Conservation (phyloP, 2,888 invertebrate species). For the Clepsis dumicolana region DNA sequence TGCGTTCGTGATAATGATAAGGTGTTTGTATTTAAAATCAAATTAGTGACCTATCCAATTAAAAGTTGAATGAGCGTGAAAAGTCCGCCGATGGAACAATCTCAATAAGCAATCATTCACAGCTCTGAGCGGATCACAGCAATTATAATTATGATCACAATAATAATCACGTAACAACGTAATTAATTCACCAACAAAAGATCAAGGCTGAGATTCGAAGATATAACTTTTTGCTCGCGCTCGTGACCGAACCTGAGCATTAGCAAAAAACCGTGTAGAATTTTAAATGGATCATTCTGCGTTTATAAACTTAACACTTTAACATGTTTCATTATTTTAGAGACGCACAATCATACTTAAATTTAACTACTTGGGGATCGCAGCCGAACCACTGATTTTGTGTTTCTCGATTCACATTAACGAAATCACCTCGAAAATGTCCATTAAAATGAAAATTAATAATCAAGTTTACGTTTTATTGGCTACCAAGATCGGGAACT, state of each 20-base stretch:
- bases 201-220: conserved; percentile 76
- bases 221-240: conserved; percentile 77
- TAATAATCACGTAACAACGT: conserved; percentile 54
- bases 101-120: conserved; percentile 34
- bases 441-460: conserved; percentile 23
- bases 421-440: conserved; percentile 14
- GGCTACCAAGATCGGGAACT: not conserved
- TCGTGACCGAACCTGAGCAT: conserved; percentile 78
- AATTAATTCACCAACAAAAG: conserved; percentile 79
- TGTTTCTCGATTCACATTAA: conserved; percentile 21
- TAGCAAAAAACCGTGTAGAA: conserved; percentile 75
- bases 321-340: conserved; percentile 33
- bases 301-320: conserved; percentile 39
- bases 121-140: conserved; percentile 33
- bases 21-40: conserved; percentile 17
- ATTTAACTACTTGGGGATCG: conserved; percentile 1
- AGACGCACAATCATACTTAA: conserved; percentile 23
- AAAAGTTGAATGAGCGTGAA: conserved; percentile 30
- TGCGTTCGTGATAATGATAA: not conserved
- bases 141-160: conserved; percentile 39
- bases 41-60: conserved; percentile 26
- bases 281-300: conserved; percentile 70
- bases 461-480: conserved; percentile 26
- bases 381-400: not conserved
- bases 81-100: conserved; percentile 25